phyloP scores from a whole-genome alignment of 2,888 invertebrate species.

The Dione vanillae region DNA sequence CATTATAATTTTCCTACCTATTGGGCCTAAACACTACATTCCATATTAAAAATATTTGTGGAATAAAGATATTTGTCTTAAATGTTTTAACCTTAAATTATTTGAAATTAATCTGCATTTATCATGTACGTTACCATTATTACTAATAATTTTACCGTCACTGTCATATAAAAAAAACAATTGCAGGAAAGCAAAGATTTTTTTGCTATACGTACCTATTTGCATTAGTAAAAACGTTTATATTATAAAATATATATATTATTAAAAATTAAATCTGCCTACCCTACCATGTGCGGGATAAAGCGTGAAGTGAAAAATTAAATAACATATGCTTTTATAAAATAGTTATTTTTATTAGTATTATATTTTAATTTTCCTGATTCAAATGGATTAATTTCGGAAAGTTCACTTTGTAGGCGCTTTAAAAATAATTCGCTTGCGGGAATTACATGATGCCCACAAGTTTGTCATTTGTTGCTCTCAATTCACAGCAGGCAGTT shows the following conservation, averaged over 20 bases:
- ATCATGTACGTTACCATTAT: too few species aligned
- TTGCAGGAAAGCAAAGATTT: background rate
- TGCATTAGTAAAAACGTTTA: background rate
- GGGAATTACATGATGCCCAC: constrained; percentile 29
- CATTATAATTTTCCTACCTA: too few species aligned
- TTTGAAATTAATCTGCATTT: too few species aligned
- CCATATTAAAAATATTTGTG: too few species aligned
- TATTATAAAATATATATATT: too few species aligned
- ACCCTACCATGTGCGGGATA: too few species aligned
- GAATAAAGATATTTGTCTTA: too few species aligned
- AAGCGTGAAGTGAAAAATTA: too few species aligned
- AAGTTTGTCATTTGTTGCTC: constrained; percentile 39
- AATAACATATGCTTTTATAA: constrained; percentile 25
- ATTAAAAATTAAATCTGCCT: too few species aligned
- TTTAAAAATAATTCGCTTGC: constrained; percentile 35
- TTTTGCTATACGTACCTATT: background rate
- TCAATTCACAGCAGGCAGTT: constrained; percentile 25
- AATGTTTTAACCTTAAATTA: too few species aligned
- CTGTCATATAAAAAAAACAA: background rate
- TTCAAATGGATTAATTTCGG: constrained; percentile 34
- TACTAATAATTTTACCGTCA: background rate
- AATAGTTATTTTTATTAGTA: constrained; percentile 26
- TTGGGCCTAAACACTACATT: too few species aligned
- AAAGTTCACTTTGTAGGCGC: constrained; percentile 31
- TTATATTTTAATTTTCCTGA: constrained; percentile 15